These are phyloP conservation scores for Rhabdornis inornatus DNA, from an alignment of 2,113 vertebrate genomes.

Conservation along the genomic window DNA sequence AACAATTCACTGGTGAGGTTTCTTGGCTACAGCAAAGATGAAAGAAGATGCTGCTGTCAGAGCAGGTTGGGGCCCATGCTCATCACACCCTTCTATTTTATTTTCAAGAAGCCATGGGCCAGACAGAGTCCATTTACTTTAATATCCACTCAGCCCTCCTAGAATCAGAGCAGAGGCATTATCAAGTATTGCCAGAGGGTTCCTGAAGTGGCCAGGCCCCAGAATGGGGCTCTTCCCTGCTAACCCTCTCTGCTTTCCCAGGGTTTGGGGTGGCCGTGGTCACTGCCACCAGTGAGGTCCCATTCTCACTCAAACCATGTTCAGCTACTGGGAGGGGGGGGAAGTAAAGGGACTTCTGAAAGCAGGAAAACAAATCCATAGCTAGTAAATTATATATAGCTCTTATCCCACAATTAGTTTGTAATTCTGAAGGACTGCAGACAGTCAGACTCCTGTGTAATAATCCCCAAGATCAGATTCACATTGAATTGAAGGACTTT, in stretches of 20 bases:
- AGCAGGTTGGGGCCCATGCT: background rate
- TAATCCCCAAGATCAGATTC: conserved; percentile 54
- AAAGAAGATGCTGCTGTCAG: background rate
- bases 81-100: background rate
- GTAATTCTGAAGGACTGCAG: conserved; percentile 62
- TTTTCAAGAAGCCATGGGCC: background rate
- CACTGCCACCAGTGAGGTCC: background rate
- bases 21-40: background rate
- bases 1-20: background rate
- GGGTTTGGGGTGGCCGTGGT: background rate
- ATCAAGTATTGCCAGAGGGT: background rate
- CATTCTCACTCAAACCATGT: background rate
- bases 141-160: background rate
- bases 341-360: conserved; percentile 11
- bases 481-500: conserved; percentile 63
- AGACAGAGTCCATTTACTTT: background rate
- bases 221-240: background rate
- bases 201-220: background rate
- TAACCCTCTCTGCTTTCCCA: background rate
- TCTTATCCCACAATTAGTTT: conserved; percentile 58
- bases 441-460: conserved; percentile 61
- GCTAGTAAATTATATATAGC: conserved; percentile 59
- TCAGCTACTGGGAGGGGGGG: background rate
- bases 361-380: conserved; percentile 64
- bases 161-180: background rate